These are phyloP conservation scores for Taeniopygia guttata DNA, from an alignment of 2,797 vertebrate genomes.

Conservation along the genomic window DNA sequence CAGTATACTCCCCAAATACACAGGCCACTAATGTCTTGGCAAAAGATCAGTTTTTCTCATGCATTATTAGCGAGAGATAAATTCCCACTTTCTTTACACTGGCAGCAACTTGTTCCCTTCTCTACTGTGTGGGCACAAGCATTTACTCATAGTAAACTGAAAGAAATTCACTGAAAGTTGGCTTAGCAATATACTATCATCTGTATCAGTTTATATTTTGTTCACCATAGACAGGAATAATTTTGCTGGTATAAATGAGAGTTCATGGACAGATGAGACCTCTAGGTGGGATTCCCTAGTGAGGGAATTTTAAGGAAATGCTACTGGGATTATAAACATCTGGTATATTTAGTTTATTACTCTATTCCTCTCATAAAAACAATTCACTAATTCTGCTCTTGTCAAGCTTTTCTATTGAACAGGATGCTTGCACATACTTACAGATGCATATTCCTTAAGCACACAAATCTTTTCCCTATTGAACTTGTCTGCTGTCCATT, in stretches of 20 bases:
- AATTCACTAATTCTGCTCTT: not conserved
- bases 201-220: not conserved
- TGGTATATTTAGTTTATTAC: not conserved
- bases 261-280: not conserved
- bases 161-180: constrained; percentile 2
- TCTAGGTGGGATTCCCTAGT: not conserved
- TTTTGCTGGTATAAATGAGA: not conserved
- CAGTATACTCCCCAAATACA: not conserved
- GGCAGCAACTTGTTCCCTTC: not conserved
- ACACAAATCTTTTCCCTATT: not conserved
- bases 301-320: not conserved
- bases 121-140: not conserved
- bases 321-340: not conserved
- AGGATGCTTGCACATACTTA: not conserved
- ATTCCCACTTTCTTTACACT: not conserved
- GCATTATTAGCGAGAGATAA: not conserved
- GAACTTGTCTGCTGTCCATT: not conserved
- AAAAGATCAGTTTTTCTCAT: not conserved
- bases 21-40: not conserved
- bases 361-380: not conserved
- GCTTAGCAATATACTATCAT: not conserved
- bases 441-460: not conserved
- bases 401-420: not conserved
- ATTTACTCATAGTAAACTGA: not conserved
- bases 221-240: not conserved